Conservation (phyloP, 1,140 invertebrate species). For the Magallana ariakensis region DNA sequence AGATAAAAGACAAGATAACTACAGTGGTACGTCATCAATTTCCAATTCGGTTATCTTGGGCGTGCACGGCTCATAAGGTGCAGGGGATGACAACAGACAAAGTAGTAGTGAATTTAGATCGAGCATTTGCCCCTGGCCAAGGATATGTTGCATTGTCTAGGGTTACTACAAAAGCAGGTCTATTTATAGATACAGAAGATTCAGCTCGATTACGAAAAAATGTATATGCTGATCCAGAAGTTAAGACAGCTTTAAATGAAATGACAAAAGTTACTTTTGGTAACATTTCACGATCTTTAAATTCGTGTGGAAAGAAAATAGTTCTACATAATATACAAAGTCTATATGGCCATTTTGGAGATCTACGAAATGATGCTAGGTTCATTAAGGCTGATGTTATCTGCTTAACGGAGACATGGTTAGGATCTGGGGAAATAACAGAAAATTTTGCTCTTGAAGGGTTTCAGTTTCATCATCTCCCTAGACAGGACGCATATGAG, state of each 20-base stretch:
- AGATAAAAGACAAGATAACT: neutral
- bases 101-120: slow-evolving; percentile 37
- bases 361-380: neutral
- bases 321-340: slow-evolving; percentile 28
- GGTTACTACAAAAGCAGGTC: slow-evolving; percentile 20
- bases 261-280: neutral
- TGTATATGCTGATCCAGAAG: slow-evolving; percentile 28
- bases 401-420: slow-evolving; percentile 43
- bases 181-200: slow-evolving; percentile 19
- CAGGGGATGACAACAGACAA: slow-evolving; percentile 44
- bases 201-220: neutral
- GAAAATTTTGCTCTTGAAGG: neutral
- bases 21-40: slow-evolving; percentile 15
- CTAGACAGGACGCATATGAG: neutral
- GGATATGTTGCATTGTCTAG: slow-evolving; percentile 46
- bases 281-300: neutral
- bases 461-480: neutral
- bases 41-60: slow-evolving; percentile 40
- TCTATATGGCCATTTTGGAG: neutral
- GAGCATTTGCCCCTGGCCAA: slow-evolving; percentile 25
- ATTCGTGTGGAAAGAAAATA: too few relatives aligned
- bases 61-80: slow-evolving; percentile 43
- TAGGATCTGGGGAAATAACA: neutral
- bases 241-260: neutral
- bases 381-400: slow-evolving; percentile 35